Conservation (phyloP, 2,888 invertebrate species). For the Phorcus lineatus region DNA sequence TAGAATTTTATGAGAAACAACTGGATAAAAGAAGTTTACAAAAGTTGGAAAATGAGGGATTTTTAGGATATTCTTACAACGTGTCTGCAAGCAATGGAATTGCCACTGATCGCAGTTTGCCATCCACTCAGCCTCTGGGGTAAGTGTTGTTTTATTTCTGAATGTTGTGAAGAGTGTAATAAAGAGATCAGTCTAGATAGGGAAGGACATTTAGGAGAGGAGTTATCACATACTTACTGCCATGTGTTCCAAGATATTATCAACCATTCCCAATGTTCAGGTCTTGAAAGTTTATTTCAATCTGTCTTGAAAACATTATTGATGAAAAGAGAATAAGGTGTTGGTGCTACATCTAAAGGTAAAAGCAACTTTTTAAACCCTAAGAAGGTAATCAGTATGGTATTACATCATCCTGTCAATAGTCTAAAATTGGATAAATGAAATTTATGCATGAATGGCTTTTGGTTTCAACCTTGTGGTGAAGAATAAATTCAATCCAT, state of each 20-base stretch:
- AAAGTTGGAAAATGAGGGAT: slow-evolving; percentile 22
- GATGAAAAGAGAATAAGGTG: too few relatives aligned
- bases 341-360: too few relatives aligned
- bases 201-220: background rate
- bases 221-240: background rate
- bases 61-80: slow-evolving; percentile 19
- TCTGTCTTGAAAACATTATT: too few relatives aligned
- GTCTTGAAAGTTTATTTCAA: too few relatives aligned
- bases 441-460: too few relatives aligned
- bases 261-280: too few relatives aligned
- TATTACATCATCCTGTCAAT: too few relatives aligned
- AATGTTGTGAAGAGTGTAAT: background rate
- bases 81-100: slow-evolving; percentile 18
- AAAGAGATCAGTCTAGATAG: slow-evolving; percentile 1
- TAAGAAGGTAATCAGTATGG: too few relatives aligned
- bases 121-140: background rate
- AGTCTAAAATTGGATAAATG: too few relatives aligned
- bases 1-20: slow-evolving; percentile 16
- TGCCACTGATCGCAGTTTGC: background rate
- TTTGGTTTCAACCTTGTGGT: too few relatives aligned
- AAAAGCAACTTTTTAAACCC: too few relatives aligned
- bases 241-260: background rate
- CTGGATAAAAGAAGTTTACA: slow-evolving; percentile 13
- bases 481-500: too few relatives aligned
- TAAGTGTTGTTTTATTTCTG: slow-evolving; percentile 5